These are phyloP conservation scores for Andrena hattorfiana DNA, from an alignment of 2,888 invertebrate species.

Conservation along the genomic window DNA sequence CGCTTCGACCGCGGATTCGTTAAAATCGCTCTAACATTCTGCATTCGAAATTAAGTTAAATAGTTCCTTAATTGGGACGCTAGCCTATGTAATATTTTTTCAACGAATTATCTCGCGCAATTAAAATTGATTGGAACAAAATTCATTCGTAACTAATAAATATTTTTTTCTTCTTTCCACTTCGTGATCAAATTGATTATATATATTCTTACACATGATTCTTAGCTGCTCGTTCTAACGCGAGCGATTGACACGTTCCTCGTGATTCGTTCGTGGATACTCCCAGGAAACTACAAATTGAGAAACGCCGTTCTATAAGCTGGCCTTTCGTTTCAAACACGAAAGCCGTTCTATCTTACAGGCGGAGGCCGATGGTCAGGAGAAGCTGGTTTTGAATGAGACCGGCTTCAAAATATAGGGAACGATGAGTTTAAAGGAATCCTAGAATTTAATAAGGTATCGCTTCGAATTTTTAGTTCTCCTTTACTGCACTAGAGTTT, in stretches of 20 bases:
- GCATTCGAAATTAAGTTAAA: slow-evolving; percentile 22
- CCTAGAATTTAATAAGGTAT: no score
- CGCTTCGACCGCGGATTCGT: not conserved
- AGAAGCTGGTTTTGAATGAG: not conserved
- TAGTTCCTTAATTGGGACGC: not conserved
- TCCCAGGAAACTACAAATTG: slow-evolving; percentile 26
- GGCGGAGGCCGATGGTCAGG: not conserved
- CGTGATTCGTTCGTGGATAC: not conserved
- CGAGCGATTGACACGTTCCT: not conserved
- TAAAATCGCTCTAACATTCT: slow-evolving; percentile 17
- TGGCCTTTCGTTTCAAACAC: slow-evolving; percentile 9
- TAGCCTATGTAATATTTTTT: not conserved
- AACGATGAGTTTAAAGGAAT: no score
- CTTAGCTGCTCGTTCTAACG: not conserved
- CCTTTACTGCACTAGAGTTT: no score
- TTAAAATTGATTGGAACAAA: slow-evolving; percentile 25
- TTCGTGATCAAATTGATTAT: slow-evolving; percentile 1
- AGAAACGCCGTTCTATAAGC: slow-evolving; percentile 43
- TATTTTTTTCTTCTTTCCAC: not conserved
- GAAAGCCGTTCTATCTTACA: slow-evolving; percentile 34
- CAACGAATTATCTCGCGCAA: not conserved
- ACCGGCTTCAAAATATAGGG: no score
- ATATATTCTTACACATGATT: slow-evolving; percentile 2
- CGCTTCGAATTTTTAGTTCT: no score
- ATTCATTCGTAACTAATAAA: slow-evolving; percentile 15